Evolutionary conservation across 2,113 vertebrate genomes (phyloP).

Genomic region (Heterotis niloticus): DNA sequence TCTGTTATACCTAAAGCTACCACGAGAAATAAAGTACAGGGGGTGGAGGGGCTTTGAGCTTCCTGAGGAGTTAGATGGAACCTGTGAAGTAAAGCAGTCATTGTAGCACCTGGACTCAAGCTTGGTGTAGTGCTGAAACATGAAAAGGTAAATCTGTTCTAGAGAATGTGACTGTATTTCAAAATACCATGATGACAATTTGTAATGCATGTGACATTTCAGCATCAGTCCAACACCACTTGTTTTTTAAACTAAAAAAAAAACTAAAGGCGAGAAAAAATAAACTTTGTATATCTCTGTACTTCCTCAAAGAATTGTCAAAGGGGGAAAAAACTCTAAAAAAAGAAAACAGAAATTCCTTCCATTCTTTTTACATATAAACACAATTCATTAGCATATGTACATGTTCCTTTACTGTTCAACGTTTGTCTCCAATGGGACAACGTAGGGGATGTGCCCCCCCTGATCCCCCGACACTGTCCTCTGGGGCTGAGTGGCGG

Average conservation of each 20-base stretch:
- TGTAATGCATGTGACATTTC: background rate
- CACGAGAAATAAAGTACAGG: background rate
- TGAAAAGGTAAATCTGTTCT: too few species aligned
- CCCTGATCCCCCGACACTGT: background rate
- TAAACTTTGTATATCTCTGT: constrained; percentile 52
- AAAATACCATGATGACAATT: too few species aligned
- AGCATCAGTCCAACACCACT: constrained; percentile 18
- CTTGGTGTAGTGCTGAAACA: too few species aligned
- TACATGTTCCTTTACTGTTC: constrained; percentile 43
- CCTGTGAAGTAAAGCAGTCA: constrained; percentile 15
- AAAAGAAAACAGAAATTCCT: background rate
- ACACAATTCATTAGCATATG: constrained; percentile 51
- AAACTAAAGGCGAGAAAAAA: constrained; percentile 55
- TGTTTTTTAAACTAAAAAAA: constrained; percentile 1
- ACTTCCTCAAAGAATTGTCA: constrained; percentile 30
- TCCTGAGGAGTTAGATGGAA: constrained; percentile 7
- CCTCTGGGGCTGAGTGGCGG: constrained; percentile 36
- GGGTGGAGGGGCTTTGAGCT: too few species aligned
- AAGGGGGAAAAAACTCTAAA: constrained; percentile 37
- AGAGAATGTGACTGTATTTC: too few species aligned
- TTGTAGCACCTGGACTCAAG: constrained; percentile 32
- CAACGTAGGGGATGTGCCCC: background rate
- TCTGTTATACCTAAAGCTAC: too few species aligned
- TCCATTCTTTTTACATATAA: constrained; percentile 58
- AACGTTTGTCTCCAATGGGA: constrained; percentile 5